Base-by-base conservation (phyloP, 2,797 vertebrate genomes). In the Takifugu rubripes region DNA sequence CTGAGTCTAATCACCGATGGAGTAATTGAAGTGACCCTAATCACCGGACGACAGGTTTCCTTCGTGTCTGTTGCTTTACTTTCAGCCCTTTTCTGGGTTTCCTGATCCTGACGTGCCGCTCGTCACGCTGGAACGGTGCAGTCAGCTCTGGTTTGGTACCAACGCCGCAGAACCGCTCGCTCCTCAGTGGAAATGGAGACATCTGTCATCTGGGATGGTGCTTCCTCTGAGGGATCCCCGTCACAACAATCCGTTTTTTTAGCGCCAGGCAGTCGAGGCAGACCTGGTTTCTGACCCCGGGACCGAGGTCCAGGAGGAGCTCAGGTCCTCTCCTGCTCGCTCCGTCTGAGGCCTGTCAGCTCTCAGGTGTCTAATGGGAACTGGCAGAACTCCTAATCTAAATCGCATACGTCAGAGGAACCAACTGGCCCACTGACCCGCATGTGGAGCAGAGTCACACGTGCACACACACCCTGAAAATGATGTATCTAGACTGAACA, bases 11-110 rank as follows among this genome's bases (percentile, higher is more conserved):
- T 84, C 78, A 49, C 73, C 27, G 66, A 51, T 44, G 49, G 52
- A 57, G 55, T 77, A 70, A 82, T 82, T 82, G 75, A 73, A 69
- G 54, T 80, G 74, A 80, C 86, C 78, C 76, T 80, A 80, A 85
- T 87, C 72, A 49, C n/a, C 2, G 46, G 25, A 54, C 61, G 61
- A 40, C 75, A 72, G 69, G 69, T 74, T 67, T 62, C 8, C 44
- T 52, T 52, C 15, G 24, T 56, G 46, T 59, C 15, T 58, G 48
- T 17, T 11, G 14, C 25, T 66, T 25, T 48, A 15, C 43, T 21
- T n/a, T 25, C 44, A 10, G 44, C 44, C 16, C n/a, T 46, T 33
- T 33, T 10, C 31, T 9, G 31, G 4, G 27, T 29, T 29, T 29
- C 27, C 27, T 7, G 27, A 29, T 21, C 21, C 21, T 21, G 21